These are phyloP conservation scores for Hanleya hanleyi DNA, from an alignment of 2,888 invertebrate species.

Conservation along the genomic window DNA sequence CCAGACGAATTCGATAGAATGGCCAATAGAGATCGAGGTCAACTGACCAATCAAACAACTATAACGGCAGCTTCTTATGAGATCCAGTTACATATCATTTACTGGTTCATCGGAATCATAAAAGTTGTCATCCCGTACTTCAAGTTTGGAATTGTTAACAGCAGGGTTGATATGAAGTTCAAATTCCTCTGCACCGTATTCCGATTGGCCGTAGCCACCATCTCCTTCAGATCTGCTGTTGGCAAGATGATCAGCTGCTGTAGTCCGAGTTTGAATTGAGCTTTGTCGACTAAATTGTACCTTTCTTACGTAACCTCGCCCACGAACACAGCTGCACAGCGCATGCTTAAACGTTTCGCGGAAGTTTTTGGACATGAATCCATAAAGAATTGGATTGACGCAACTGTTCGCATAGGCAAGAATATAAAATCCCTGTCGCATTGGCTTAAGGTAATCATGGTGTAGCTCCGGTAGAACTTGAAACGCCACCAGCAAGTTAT, in stretches of 20 bases:
- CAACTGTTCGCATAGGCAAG: slow-evolving; percentile 84
- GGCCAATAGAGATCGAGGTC: too few species aligned
- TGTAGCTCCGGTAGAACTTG: slow-evolving; percentile 75
- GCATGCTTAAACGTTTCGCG: slow-evolving; percentile 74
- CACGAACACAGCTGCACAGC: slow-evolving; percentile 19
- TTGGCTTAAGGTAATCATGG: slow-evolving; percentile 77
- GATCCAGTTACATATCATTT: too few species aligned
- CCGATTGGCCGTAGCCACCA: too few species aligned
- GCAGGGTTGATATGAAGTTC: slow-evolving; percentile 8
- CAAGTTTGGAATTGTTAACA: background rate
- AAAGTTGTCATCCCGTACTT: background rate
- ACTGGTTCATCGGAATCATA: slow-evolving; percentile 9
- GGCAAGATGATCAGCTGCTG: background rate
- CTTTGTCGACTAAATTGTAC: background rate
- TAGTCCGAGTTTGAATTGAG: background rate
- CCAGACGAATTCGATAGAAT: too few species aligned
- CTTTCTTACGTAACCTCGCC: background rate
- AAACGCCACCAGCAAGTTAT: slow-evolving; percentile 80
- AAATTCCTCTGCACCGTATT: too few species aligned
- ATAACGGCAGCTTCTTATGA: too few species aligned
- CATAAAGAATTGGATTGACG: slow-evolving; percentile 83
- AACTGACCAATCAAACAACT: too few species aligned
- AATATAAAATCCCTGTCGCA: slow-evolving; percentile 79
- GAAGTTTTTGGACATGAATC: slow-evolving; percentile 84
- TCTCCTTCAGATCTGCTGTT: background rate